Percentiles rank a stretch among this genome's conserved stretches.
Conservation (phyloP, 1,140 invertebrate genomes). For the Scaptodrosophila lebanonensis region DNA sequence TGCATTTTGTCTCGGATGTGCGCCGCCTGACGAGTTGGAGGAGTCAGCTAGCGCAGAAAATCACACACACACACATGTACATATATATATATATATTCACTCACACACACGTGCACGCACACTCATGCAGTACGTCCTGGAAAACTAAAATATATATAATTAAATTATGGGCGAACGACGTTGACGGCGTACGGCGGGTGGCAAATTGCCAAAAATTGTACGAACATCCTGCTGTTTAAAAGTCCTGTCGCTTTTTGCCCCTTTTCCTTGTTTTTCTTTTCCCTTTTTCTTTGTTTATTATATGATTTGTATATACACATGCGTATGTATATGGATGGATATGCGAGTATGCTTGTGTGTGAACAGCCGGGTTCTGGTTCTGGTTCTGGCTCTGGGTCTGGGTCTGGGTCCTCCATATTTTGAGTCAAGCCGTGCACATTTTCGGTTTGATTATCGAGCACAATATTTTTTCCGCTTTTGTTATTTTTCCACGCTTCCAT, state of each 20-base stretch:
- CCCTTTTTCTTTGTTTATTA: conserved; percentile 45
- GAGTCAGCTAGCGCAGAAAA: conserved; percentile 51
- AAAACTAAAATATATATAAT: conserved; percentile 55
- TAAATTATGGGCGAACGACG: conserved; percentile 60
- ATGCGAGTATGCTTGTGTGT: too few relatives aligned
- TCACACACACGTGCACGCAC: conserved; percentile 25
- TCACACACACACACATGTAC: conserved; percentile 2
- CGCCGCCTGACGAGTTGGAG: conserved; percentile 5
- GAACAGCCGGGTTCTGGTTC: too few relatives aligned
- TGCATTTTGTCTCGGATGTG: conserved; percentile 41
- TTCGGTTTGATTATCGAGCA: conserved; percentile 74
- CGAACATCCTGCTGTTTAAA: conserved; percentile 73
- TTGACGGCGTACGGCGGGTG: conserved; percentile 56
- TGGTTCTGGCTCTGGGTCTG: conserved; percentile 20
- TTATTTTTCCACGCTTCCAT: conserved; percentile 19
- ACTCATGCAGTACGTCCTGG: conserved; percentile 8
- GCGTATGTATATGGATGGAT: too few relatives aligned
- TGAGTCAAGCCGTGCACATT: conserved; percentile 73
- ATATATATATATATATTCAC: conserved; percentile 9
- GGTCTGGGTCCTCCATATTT: conserved; percentile 35
- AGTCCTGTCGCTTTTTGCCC: conserved; percentile 32
- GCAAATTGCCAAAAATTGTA: conserved; percentile 72
- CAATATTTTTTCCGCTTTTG: conserved; percentile 71
- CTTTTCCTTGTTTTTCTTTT: conserved; percentile 49
- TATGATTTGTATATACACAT: too few relatives aligned